Evolutionary conservation across 1,140 invertebrate species (phyloP), one percentile per base, ranked within the genome.

Genomic region (Dendroctonus valens): DNA sequence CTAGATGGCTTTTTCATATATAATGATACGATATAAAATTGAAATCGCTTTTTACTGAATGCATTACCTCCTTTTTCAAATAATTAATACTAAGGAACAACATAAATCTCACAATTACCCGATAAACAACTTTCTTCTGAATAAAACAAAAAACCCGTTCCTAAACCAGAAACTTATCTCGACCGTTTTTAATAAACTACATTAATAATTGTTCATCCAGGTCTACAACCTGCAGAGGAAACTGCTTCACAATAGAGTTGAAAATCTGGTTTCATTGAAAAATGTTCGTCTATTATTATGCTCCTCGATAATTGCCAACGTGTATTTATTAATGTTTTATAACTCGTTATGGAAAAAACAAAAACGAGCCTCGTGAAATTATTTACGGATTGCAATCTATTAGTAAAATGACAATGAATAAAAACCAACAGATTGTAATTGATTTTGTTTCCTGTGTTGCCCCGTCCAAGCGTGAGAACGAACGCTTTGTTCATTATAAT

Each of bases 241-340:
- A 65, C 55, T 58, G 63, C 55, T 41, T 51, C 48, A 65, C 63
- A 65, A 59, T 59, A 52, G 61, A 65, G 51, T 65, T 44, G 62
- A 65, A 65, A 65, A 65, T 51, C 55, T 65, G 63, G 63, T 65
- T 65, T 59, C 55, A 65, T 58, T 65, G 63, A 58, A 65, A 65
- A 59, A 65, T 65, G 48, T 50, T 51, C 41, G 53, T 44, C 62
- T 57, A 65, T 65, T 65, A 65, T 65, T 65, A 44, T 57, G 44
- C 42, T 54, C 38, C 39, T 40, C 49, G 49, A 65, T 65, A 65
- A 65, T 65, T 65, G 53, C 62, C 44, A 41, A 40, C 5, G 42
- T n/a, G 53, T 48, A 65, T 54, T 65, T 57, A 57, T 57, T 55
- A 65, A 65, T 49, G 26, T 54, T 55, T 65, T 50, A 46, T 65